Percentiles rank a stretch among this genome's conserved stretches.
These are phyloP conservation scores for Lineus longissimus DNA, from an alignment of 1,140 invertebrate species.

Conservation along the genomic window DNA sequence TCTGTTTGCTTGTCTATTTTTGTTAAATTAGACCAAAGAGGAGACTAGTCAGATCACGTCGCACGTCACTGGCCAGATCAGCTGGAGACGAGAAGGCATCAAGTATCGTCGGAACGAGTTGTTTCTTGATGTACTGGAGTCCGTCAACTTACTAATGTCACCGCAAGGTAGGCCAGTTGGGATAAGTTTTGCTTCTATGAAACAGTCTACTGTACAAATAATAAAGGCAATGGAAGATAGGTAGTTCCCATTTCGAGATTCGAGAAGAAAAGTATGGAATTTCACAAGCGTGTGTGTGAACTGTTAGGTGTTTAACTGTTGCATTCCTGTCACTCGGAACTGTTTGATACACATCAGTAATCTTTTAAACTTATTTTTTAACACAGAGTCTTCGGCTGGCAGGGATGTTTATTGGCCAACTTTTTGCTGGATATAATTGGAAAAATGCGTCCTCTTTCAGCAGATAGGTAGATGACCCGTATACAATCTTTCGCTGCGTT, in stretches of 20 bases:
- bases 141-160: conserved; percentile 98
- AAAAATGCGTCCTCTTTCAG: too few species aligned
- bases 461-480: too few species aligned
- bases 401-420: too few species aligned
- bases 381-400: too few species aligned
- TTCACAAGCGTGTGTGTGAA: too few species aligned
- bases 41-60: conserved; percentile 99
- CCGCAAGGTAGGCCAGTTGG: conserved; percentile 74
- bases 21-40: conserved; percentile 80
- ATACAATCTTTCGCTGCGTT: too few species aligned
- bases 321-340: too few species aligned
- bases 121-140: conserved; percentile 98
- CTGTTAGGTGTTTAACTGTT: too few species aligned
- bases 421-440: too few species aligned
- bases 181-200: neutral
- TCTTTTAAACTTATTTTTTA: too few species aligned
- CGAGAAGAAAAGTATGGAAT: neutral
- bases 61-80: conserved; percentile 98
- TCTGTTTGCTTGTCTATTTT: neutral
- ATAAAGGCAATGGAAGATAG: neutral
- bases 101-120: conserved; percentile 98
- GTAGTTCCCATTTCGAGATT: neutral
- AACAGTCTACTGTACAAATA: neutral
- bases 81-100: conserved; percentile 99
- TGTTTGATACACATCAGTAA: too few species aligned